Percentiles rank a stretch among this genome's conserved stretches.
Evolutionary conservation across 2,888 invertebrate species (phyloP).

Genomic region (Acanthosepion lycidas): DNA sequence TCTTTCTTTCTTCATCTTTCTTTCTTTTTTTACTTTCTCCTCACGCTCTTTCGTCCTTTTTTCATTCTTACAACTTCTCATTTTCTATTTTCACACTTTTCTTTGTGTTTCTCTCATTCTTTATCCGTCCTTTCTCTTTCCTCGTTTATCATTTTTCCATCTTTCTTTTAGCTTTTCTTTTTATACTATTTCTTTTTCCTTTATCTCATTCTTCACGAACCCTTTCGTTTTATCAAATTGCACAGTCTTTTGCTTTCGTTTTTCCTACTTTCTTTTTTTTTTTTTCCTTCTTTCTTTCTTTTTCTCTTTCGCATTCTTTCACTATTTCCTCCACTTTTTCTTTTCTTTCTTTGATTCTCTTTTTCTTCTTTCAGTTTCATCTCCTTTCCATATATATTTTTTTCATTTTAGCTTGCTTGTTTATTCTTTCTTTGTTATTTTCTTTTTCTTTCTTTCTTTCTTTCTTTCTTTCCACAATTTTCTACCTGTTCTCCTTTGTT

Average conservation of each 20-base stretch:
- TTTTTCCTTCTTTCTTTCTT: background rate
- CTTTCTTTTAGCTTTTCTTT: background rate
- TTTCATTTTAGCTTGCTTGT: background rate
- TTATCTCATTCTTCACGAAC: too few species aligned
- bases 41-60: too few species aligned
- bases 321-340: too few species aligned
- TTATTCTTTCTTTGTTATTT: background rate
- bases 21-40: too few species aligned
- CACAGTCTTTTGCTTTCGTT: background rate
- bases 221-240: too few species aligned
- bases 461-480: too few species aligned
- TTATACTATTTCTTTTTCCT: constrained; percentile 10
- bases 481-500: too few species aligned
- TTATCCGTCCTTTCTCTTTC: constrained; percentile 38
- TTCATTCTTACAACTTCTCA: too few species aligned
- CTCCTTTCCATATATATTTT: background rate
- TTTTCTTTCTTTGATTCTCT: too few species aligned
- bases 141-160: constrained; percentile 44
- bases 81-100: too few species aligned
- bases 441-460: too few species aligned
- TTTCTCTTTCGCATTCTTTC: background rate
- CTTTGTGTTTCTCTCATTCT: background rate
- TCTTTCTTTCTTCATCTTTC: too few species aligned
- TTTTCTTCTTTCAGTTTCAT: background rate
- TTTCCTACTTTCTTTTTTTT: background rate